phyloP scores from a whole-genome alignment of 1,140 invertebrate genomes.

The Latrodectus geometricus region DNA sequence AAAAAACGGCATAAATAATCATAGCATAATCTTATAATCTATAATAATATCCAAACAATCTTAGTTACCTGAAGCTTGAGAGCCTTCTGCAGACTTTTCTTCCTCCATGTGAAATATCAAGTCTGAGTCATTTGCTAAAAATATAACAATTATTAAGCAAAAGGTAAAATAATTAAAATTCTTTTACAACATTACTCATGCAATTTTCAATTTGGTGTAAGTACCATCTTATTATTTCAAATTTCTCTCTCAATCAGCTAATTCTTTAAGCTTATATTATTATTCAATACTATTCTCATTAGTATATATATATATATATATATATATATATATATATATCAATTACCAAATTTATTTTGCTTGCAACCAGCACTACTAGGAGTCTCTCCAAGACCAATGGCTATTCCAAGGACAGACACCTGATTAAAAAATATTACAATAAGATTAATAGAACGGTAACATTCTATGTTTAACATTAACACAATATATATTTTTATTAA shows the following conservation, averaged over 20 bases:
- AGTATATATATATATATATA: too few relatives aligned
- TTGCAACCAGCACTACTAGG: conserved; percentile 7
- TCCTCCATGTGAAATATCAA: conserved; percentile 57
- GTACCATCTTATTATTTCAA: too few relatives aligned
- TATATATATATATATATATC: too few relatives aligned
- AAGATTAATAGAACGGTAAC: too few relatives aligned
- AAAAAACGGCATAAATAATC: background rate
- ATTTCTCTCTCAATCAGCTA: too few relatives aligned
- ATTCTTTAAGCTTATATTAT: too few relatives aligned
- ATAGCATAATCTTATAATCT: background rate
- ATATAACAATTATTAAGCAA: background rate
- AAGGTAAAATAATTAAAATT: background rate
- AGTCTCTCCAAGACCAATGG: conserved; percentile 34
- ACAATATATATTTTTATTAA: too few relatives aligned
- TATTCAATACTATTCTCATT: too few relatives aligned
- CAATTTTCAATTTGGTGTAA: too few relatives aligned
- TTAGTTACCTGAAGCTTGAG: conserved; percentile 1
- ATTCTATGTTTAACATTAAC: too few relatives aligned
- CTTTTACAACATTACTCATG: too few relatives aligned
- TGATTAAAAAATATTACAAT: background rate
- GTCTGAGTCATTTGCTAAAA: conserved; percentile 45
- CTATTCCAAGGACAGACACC: conserved; percentile 53
- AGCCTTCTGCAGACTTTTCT: conserved; percentile 24
- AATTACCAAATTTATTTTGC: conserved; percentile 21
- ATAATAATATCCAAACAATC: background rate